phyloP scores from a whole-genome alignment of 2,113 vertebrate species.

The Rafetus swinhoei region DNA sequence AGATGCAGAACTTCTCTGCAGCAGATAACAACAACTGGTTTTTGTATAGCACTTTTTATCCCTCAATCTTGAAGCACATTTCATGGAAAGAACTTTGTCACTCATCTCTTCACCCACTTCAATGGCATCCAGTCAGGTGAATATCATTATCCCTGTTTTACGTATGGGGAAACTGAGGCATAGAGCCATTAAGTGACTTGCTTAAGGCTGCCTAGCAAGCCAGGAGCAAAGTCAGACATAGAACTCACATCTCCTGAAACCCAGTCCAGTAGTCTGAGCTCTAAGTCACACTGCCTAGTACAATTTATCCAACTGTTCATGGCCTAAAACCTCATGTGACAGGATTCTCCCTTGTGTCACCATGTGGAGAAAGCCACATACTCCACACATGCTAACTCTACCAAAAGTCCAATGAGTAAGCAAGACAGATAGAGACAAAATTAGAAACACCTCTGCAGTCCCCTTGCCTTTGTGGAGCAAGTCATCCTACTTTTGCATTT shows the following conservation, averaged over 20 bases:
- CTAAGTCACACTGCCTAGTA: background rate
- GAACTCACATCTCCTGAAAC: background rate
- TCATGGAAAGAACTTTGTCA: fast-evolving
- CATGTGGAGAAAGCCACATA: background rate
- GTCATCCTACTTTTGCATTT: conserved; percentile 36
- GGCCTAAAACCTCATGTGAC: background rate
- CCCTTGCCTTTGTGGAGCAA: fast-evolving
- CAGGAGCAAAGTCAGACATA: background rate
- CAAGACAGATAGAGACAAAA: background rate
- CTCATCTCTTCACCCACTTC: too few species aligned
- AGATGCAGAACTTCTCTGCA: fast-evolving
- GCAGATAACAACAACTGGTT: fast-evolving
- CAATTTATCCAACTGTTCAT: fast-evolving
- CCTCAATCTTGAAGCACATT: background rate
- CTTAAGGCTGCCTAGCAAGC: background rate
- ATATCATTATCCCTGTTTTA: background rate
- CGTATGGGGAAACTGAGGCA: background rate
- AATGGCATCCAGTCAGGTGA: too few species aligned
- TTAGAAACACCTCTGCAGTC: background rate
- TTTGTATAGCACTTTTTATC: background rate
- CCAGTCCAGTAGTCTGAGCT: background rate
- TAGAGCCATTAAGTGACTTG: background rate
- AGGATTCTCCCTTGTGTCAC: background rate
- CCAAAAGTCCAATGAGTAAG: background rate
- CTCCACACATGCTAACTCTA: background rate